These are phyloP conservation scores for Schizopygopsis pylzovi DNA, from an alignment of 2,797 vertebrate genomes.

Conservation along the genomic window DNA sequence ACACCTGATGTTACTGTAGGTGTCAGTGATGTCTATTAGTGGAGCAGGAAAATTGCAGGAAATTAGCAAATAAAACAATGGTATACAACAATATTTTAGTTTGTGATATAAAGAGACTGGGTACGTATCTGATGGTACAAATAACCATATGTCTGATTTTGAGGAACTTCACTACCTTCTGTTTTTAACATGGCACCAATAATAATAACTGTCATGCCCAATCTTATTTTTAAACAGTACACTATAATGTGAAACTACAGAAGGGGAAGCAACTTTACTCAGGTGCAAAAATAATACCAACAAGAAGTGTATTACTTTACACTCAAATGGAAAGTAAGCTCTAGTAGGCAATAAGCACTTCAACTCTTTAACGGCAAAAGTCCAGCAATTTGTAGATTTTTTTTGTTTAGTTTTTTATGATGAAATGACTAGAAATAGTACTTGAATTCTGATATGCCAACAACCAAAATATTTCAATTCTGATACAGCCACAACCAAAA, in stretches of 20 bases:
- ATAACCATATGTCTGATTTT: neutral
- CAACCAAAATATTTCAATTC: neutral
- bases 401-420: too few relatives aligned
- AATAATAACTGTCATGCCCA: neutral
- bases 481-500: neutral
- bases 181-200: neutral
- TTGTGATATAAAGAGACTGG: neutral
- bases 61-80: neutral
- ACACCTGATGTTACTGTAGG: too few relatives aligned
- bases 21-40: neutral
- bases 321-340: neutral
- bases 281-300: neutral
- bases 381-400: neutral
- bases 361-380: neutral
- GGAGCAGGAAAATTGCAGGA: neutral
- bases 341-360: too few relatives aligned
- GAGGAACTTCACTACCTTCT: neutral
- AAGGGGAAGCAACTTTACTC: neutral
- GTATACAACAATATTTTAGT: too few relatives aligned
- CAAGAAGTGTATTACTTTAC: neutral
- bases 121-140: too few relatives aligned
- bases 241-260: slow-evolving; percentile 1
- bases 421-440: neutral
- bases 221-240: neutral
- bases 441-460: neutral